Base-by-base conservation (phyloP, 2,888 invertebrate species). In the Acleris holmiana region DNA sequence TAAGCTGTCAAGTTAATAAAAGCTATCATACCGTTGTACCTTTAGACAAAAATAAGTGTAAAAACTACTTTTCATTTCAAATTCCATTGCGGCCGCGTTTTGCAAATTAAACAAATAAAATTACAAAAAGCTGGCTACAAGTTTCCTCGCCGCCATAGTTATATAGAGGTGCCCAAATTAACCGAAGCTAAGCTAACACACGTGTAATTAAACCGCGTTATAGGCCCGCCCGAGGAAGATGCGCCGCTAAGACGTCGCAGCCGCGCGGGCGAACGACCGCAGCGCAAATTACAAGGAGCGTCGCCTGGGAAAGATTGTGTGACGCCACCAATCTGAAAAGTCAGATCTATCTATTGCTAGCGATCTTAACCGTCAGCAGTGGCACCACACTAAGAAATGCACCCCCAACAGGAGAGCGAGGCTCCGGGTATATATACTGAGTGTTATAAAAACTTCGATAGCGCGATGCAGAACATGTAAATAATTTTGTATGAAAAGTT, bases 81-180 rank as follows among this genome's bases (percentile, higher is more conserved):
- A n/a, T n/a, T n/a, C n/a, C n/a, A 25, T 25, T 25, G 23, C 23
- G 23, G 23, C 21, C n/a, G n/a, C n/a, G n/a, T n/a, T n/a, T n/a
- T n/a, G n/a, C n/a, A 6, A 25, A 25, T 23, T 25, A 25, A 25
- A 6, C 0, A 25, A 41, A 49, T 8, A 0, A 51, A 29, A 35
- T 2, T n/a, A 35, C 79, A 90, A 91, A 91, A 93, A 89, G 68
- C 89, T 87, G 92, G 92, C 93, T 87, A 76, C 93, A 89, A 92
- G 89, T 77, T 74, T 78, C 74, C 92, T 93, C 94, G 94, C 94
- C 94, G 94, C 94, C 94, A 88, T 74, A 76, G 75, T 76, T 78
- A 93, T 78, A 93, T 94, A 93, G 94, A 94, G 94, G 94, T 94
- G 94, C 94, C 94, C 93, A 93, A 91, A 91, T 93, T 93, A 94